Conservation (phyloP, 2,888 invertebrate species). For the Pegoplata infirma region DNA sequence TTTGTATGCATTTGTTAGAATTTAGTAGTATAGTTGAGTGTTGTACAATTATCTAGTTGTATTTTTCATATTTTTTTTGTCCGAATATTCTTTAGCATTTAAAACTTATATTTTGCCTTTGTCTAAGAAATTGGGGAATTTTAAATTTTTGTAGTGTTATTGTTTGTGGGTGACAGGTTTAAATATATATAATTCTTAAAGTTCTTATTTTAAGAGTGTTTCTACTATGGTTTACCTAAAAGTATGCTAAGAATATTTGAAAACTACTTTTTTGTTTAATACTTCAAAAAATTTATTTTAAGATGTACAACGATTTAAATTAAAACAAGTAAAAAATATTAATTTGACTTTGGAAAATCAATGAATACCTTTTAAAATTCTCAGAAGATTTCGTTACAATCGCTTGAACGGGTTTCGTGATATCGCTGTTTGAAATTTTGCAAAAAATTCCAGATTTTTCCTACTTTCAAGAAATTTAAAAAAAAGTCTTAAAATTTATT, state of each 20-base stretch:
- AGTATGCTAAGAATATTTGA: constrained; percentile 25
- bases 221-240: constrained; percentile 12
- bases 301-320: too few species aligned
- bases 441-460: too few species aligned
- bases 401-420: too few species aligned
- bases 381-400: too few species aligned
- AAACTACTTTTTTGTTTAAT: constrained; percentile 10
- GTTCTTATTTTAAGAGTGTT: neutral
- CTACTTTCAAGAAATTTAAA: too few species aligned
- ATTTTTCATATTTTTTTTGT: constrained; percentile 25
- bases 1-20: neutral
- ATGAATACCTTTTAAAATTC: too few species aligned
- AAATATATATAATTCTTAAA: constrained; percentile 13
- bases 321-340: too few species aligned
- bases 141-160: neutral
- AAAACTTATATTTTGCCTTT: neutral
- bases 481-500: too few species aligned
- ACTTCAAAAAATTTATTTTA: too few species aligned
- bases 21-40: constrained; percentile 29
- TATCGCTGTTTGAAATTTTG: too few species aligned
- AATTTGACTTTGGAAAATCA: too few species aligned
- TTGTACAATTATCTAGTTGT: constrained; percentile 22
- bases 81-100: constrained; percentile 33
- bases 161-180: constrained; percentile 24
- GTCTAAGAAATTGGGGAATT: neutral